Percentiles rank a stretch among this genome's conserved stretches.
phyloP scores from a whole-genome alignment of 2,888 invertebrate species.

The Chymomyza procnemis region DNA sequence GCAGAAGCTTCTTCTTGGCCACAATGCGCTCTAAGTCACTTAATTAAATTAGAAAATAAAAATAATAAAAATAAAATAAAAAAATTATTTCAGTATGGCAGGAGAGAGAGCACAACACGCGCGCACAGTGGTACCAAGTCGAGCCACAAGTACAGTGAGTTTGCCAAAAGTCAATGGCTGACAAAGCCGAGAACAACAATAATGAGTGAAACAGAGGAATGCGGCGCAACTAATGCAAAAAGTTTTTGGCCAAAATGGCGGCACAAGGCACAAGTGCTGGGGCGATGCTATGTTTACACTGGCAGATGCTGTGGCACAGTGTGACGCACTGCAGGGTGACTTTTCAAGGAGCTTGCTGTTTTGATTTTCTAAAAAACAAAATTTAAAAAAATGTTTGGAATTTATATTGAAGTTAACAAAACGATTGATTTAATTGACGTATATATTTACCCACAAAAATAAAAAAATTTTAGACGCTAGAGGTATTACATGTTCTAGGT shows the following conservation, averaged over 20 bases:
- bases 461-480: too few species aligned
- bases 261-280: neutral
- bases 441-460: too few species aligned
- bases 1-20: conserved; percentile 62
- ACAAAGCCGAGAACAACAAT: neutral
- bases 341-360: too few species aligned
- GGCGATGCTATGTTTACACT: neutral
- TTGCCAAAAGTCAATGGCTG: neutral
- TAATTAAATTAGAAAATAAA: conserved; percentile 60
- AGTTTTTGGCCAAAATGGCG: conserved; percentile 29
- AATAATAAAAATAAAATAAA: neutral
- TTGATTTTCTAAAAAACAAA: too few species aligned
- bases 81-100: neutral
- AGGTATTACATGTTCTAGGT: too few species aligned
- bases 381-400: too few species aligned
- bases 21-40: conserved; percentile 40
- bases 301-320: neutral
- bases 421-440: too few species aligned
- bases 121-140: neutral
- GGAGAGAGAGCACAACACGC: neutral
- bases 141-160: neutral
- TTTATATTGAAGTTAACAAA: too few species aligned
- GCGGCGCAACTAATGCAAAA: conserved; percentile 65
- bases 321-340: too few species aligned
- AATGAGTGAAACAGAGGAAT: conserved; percentile 44